These are phyloP conservation scores for Conus ventricosus DNA, from an alignment of 1,140 invertebrate species.

Conservation along the genomic window DNA sequence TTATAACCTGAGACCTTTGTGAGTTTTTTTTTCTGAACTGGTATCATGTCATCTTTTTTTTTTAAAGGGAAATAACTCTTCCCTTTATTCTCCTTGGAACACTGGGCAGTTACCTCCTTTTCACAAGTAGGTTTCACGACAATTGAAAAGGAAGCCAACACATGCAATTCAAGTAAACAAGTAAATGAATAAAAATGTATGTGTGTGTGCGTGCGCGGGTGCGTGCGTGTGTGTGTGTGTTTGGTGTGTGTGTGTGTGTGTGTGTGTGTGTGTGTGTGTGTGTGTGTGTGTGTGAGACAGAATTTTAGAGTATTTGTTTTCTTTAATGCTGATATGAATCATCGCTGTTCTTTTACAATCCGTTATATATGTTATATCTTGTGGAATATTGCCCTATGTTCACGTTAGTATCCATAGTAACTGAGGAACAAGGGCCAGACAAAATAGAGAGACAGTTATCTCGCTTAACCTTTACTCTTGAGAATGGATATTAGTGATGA, in stretches of 20 bases:
- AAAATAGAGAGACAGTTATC: background rate
- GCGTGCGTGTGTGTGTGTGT: no score
- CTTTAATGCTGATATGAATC: no score
- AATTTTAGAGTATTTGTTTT: no score
- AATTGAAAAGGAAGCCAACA: no score
- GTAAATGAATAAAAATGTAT: no score
- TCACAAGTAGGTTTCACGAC: background rate
- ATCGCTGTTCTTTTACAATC: no score
- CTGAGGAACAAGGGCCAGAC: background rate
- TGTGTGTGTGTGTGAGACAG: no score
- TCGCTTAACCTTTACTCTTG: background rate
- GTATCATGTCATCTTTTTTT: background rate
- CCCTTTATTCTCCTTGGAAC: background rate
- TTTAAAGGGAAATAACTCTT: background rate
- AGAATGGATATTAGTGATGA: background rate
- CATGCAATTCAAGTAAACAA: no score
- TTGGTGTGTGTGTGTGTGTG: no score
- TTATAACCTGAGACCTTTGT: background rate
- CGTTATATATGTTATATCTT: no score
- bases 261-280: no score
- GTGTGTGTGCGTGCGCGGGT: no score
- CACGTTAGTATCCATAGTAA: background rate
- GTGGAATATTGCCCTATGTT: background rate
- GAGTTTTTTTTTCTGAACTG: background rate
- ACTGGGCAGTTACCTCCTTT: background rate